Percentiles rank a stretch among this genome's conserved stretches.
phyloP scores from a whole-genome alignment of 2,888 invertebrate species.

The Dasypogon diadema region DNA sequence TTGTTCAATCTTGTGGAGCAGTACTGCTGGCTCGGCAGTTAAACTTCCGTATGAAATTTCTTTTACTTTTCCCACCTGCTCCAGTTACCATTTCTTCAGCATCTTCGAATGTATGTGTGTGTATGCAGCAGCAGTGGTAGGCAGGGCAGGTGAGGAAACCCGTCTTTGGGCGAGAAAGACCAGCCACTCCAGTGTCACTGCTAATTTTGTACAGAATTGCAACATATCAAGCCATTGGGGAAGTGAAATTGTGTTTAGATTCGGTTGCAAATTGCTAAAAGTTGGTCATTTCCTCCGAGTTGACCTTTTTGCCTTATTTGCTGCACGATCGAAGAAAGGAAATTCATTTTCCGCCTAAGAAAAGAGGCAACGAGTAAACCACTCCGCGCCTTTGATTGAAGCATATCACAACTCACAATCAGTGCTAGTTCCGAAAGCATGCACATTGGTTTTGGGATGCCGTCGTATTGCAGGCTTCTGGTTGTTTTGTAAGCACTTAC shows the following conservation, averaged over 20 bases:
- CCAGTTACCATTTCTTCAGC: not conserved
- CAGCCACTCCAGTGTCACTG: conserved; percentile 15
- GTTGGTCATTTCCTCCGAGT: not conserved
- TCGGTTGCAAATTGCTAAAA: not conserved
- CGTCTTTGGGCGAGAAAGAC: not conserved
- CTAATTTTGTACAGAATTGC: not conserved
- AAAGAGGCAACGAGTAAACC: not conserved
- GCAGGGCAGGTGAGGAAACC: not conserved
- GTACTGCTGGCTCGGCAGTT: not conserved
- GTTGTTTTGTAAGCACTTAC: conserved; percentile 29
- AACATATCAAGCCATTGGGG: not conserved
- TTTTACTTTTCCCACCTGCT: not conserved
- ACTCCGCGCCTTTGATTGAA: not conserved
- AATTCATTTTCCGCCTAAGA: not conserved
- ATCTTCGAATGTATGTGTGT: not conserved
- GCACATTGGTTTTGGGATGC: conserved; percentile 3
- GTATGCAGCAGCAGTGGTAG: not conserved
- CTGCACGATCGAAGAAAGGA: not conserved
- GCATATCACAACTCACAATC: conserved; percentile 26
- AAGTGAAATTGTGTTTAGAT: not conserved
- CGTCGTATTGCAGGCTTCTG: conserved; percentile 22
- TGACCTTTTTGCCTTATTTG: conserved; percentile 22
- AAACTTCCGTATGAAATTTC: conserved; percentile 16
- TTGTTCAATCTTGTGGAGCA: not conserved
- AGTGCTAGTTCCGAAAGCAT: conserved; percentile 21